Base-by-base conservation (phyloP, 2,113 vertebrate species). In the Cyphomyrus plagiostoma region DNA sequence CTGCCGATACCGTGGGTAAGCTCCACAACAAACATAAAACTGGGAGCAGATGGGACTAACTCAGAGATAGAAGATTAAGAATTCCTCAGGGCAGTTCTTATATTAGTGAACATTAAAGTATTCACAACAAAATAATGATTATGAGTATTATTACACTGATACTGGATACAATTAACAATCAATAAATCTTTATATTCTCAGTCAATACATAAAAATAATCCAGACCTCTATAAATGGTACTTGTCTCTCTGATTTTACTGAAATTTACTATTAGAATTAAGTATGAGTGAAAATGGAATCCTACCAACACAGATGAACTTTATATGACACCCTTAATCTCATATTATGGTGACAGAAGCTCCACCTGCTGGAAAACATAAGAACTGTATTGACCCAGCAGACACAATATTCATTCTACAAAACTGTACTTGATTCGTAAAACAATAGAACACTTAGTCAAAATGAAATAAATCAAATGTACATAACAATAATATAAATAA, bases 321-420 rank as follows among this genome's bases (percentile, higher is more conserved):
- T 88, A 50, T n/a, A 21, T 42, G 26, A 52, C 26, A 17, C 80
- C 45, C 46, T 21, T 23, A 52, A 39, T 42, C 4, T 13, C 13
- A 52, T n/a, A 53, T 52, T 50, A 53, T 15, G 52, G 17, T 10
- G 26, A 62, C 77, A 85, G 4, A 56, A 84, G 30, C 77, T 26
- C 88, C 88, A 89, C 35, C 88, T 89, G 39, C 88, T 89, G 80
- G 80, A 83, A 26, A 89, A 62, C 9, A 66, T 62, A 6, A 2
- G 53, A 84, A 89, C 21, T 84, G 50, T 74, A 88, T 46, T 50
- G 46, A 80, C 21, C 35, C 88, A 52, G 26, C 4, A 83, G 70
- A 53, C 70, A 88, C 9, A 17, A 82, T 19, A 46, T 49, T 17
- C 1, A n/a, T 83, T 84, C n/a, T 30, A 58, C 45, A 84, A 85